These are phyloP conservation scores for Petrophora chlorosata DNA, from an alignment of 2,888 invertebrate species.

Conservation along the genomic window DNA sequence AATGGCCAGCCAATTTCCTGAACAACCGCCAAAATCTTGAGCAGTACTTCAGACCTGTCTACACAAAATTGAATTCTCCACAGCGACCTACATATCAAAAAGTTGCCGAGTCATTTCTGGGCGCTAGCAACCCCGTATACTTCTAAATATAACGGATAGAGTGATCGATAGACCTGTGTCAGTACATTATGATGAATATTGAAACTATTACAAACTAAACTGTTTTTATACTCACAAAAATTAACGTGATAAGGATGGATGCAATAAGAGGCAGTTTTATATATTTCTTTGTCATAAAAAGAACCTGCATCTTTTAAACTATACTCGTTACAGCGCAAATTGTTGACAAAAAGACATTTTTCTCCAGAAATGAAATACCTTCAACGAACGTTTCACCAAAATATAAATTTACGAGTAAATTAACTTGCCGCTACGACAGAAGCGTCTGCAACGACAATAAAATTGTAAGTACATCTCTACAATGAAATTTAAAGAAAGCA, in stretches of 20 bases:
- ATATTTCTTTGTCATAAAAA: no score
- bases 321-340: no score
- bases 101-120: slow-evolving; percentile 17
- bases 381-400: slow-evolving; percentile 28
- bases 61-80: slow-evolving; percentile 6
- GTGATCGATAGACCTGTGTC: slow-evolving; percentile 13
- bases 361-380: slow-evolving; percentile 23
- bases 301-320: no score
- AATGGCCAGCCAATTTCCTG: not conserved
- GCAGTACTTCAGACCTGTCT: not conserved
- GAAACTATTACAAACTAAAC: slow-evolving; percentile 4
- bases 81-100: slow-evolving; percentile 11
- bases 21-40: not conserved
- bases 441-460: slow-evolving; percentile 56
- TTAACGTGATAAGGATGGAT: slow-evolving; percentile 7
- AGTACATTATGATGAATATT: slow-evolving; percentile 2
- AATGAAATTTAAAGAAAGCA: slow-evolving; percentile 64
- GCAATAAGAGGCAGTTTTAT: slow-evolving; percentile 3
- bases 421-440: slow-evolving; percentile 46
- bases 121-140: slow-evolving; percentile 10
- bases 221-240: slow-evolving; percentile 5
- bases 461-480: slow-evolving; percentile 46
- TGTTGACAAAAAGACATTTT: slow-evolving; percentile 9
- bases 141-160: not conserved
- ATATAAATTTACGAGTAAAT: slow-evolving; percentile 43